phyloP scores from a whole-genome alignment of 2,797 vertebrate genomes.

The Podarcis siculus region DNA sequence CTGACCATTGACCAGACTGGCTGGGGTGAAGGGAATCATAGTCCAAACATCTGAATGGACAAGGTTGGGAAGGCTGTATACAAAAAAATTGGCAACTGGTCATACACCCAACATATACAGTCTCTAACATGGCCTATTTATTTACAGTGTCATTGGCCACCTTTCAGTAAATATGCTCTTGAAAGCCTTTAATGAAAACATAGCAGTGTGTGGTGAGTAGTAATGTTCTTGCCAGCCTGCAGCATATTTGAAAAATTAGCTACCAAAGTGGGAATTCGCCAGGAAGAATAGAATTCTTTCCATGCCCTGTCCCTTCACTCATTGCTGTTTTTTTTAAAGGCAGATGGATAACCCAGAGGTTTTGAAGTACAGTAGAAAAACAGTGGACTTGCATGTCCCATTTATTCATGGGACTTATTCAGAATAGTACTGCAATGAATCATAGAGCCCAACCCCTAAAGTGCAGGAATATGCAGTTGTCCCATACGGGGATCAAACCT shows the following conservation, averaged over 20 bases:
- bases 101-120: not conserved
- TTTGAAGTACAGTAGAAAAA: not conserved
- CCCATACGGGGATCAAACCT: too few species aligned
- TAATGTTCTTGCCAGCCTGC: not conserved
- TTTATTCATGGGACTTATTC: not conserved
- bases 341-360: not conserved
- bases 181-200: not conserved
- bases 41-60: too few species aligned
- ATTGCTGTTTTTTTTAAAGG: not conserved
- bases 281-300: not conserved
- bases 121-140: not conserved
- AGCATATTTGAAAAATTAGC: accelerated
- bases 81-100: not conserved
- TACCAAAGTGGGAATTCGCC: not conserved
- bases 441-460: too few species aligned
- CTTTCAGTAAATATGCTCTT: not conserved
- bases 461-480: too few species aligned
- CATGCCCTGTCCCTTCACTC: not conserved
- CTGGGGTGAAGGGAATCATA: too few species aligned
- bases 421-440: too few species aligned
- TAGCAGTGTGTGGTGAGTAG: not conserved
- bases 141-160: not conserved
- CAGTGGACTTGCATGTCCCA: not conserved
- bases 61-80: too few species aligned
- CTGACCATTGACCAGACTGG: too few species aligned